Conservation (phyloP, 2,113 vertebrate species). For the Sus scrofa region DNA sequence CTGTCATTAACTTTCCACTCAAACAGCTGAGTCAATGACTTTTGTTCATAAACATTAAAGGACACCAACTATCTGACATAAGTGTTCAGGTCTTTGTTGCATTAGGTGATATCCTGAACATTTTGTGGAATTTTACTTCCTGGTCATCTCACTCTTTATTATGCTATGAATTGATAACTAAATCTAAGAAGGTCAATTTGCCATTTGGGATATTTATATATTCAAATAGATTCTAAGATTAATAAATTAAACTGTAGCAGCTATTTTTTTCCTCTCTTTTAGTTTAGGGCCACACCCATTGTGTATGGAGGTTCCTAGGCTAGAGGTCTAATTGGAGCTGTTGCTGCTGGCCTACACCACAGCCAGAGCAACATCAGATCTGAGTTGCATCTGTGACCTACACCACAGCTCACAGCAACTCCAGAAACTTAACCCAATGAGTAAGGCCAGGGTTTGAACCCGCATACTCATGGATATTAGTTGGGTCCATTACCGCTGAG, state of each 20-base stretch:
- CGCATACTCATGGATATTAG: too few relatives aligned
- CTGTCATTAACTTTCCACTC: conserved; percentile 37
- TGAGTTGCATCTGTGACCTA: too few relatives aligned
- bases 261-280: not conserved
- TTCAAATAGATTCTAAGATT: not conserved
- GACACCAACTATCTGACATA: not conserved
- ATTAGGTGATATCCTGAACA: not conserved
- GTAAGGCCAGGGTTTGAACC: too few relatives aligned
- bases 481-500: too few relatives aligned
- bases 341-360: too few relatives aligned
- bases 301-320: too few relatives aligned
- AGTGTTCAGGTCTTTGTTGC: not conserved
- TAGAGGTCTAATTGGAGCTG: too few relatives aligned
- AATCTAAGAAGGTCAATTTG: not conserved
- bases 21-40: not conserved
- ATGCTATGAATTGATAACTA: not conserved
- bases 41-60: not conserved
- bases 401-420: too few relatives aligned
- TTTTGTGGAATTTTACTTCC: not conserved
- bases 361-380: too few relatives aligned
- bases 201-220: not conserved
- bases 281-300: too few relatives aligned
- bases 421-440: too few relatives aligned
- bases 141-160: not conserved
- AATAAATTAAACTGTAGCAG: not conserved